These are phyloP conservation scores for Metellina segmentata DNA, from an alignment of 2,888 invertebrate genomes.

Conservation along the genomic window DNA sequence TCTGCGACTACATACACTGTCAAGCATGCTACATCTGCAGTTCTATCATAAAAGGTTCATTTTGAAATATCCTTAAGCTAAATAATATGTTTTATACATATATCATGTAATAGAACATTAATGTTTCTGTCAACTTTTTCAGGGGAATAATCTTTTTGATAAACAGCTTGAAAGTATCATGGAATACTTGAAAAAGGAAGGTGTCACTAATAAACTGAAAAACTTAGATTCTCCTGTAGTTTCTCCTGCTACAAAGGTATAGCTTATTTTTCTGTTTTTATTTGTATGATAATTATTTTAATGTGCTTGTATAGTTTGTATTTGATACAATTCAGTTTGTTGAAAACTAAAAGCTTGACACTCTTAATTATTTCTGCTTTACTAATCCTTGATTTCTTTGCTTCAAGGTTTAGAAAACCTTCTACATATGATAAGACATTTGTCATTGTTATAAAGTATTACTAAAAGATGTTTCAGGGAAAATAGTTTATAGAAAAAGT, in stretches of 20 bases:
- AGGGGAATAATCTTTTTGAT: slow-evolving; percentile 56
- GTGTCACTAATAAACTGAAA: slow-evolving; percentile 7
- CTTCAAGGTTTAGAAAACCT: too few species aligned
- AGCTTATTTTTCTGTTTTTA: neutral
- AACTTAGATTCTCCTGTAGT: slow-evolving; percentile 1
- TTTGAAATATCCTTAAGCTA: neutral
- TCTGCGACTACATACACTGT: neutral
- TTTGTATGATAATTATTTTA: neutral
- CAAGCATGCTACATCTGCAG: too few species aligned
- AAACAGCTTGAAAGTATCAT: slow-evolving; percentile 27
- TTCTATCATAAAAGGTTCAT: neutral
- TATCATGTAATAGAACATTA: neutral
- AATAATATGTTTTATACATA: neutral
- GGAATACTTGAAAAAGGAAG: slow-evolving; percentile 34
- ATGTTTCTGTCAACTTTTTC: neutral
- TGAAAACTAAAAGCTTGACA: too few species aligned
- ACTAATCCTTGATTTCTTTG: too few species aligned
- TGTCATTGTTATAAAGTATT: too few species aligned
- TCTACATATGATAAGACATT: too few species aligned
- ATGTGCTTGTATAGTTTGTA: neutral
- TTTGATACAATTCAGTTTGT: neutral
- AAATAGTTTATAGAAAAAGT: too few species aligned
- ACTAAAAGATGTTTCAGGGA: too few species aligned
- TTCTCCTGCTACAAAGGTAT: slow-evolving; percentile 15
- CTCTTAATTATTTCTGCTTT: too few species aligned